Evolutionary conservation across 1,140 invertebrate species (phyloP).

Genomic region (Lasaia peninsularis): DNA sequence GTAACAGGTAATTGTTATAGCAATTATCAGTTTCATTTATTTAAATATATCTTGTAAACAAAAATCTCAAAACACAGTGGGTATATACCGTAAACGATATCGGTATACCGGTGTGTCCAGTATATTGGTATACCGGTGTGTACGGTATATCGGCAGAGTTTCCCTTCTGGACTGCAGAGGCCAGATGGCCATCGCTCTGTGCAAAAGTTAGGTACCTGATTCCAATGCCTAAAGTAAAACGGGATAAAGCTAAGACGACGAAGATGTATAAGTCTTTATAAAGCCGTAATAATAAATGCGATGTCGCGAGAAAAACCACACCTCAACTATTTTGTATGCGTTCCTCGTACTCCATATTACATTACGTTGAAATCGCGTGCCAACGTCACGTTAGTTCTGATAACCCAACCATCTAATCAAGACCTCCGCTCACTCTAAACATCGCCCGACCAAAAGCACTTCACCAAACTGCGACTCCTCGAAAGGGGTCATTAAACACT

Average conservation of each 20-base stretch:
- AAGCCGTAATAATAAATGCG: not conserved
- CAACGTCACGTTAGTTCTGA: slow-evolving; percentile 47
- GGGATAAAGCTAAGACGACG: too few species aligned
- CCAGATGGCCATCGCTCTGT: too few species aligned
- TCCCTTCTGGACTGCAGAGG: too few species aligned
- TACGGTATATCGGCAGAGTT: too few species aligned
- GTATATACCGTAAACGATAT: too few species aligned
- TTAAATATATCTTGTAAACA: not conserved
- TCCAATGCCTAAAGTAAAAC: too few species aligned
- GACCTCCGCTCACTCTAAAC: slow-evolving; percentile 24
- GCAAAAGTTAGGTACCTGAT: too few species aligned
- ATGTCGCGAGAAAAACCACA: slow-evolving; percentile 31
- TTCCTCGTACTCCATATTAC: slow-evolving; percentile 59
- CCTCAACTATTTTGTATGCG: slow-evolving; percentile 58
- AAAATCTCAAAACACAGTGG: too few species aligned
- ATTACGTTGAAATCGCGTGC: slow-evolving; percentile 62
- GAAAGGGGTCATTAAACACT: slow-evolving; percentile 20
- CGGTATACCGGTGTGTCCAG: too few species aligned
- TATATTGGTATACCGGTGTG: too few species aligned
- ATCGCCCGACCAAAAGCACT: not conserved
- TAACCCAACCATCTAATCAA: slow-evolving; percentile 40
- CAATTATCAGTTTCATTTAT: not conserved
- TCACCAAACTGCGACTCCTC: not conserved
- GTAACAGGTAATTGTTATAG: not conserved
- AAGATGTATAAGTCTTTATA: not conserved